Conservation (phyloP, 2,113 vertebrate species). For the Xenopus tropicalis region DNA sequence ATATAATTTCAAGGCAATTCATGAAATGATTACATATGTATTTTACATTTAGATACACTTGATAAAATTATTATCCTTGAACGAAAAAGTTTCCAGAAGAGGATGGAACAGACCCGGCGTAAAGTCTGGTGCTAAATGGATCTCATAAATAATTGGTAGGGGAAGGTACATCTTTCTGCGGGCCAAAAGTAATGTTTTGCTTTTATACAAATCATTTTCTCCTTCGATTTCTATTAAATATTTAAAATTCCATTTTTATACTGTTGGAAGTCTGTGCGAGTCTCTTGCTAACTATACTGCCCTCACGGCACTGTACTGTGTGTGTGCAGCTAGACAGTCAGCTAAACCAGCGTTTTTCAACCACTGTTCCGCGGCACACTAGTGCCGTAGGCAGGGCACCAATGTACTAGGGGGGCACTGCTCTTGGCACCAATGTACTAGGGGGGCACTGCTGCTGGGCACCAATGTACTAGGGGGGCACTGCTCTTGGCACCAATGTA, state of each 20-base stretch:
- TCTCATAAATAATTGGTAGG: constrained; percentile 3
- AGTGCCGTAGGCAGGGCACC: no score
- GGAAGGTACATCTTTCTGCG: background rate
- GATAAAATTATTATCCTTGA: constrained; percentile 24
- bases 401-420: no score
- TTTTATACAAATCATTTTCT: background rate
- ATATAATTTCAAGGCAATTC: constrained; percentile 37
- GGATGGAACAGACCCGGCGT: background rate
- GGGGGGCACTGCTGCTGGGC: no score
- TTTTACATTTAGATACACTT: constrained; percentile 37
- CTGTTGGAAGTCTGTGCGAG: background rate
- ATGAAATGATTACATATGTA: constrained; percentile 42
- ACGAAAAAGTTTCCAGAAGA: constrained; percentile 3
- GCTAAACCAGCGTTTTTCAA: no score
- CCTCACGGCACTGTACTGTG: no score
- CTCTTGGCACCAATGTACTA: no score
- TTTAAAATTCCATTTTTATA: background rate
- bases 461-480: no score
- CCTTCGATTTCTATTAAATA: background rate
- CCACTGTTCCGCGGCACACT: no score
- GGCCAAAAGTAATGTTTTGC: background rate
- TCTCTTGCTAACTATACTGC: no score
- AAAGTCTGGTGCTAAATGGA: constrained; percentile 14
- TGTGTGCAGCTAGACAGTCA: no score
- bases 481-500: no score